Conservation (phyloP, 37 sponge, comb jelly and placozoan genomes). For the Beroe ovata region DNA sequence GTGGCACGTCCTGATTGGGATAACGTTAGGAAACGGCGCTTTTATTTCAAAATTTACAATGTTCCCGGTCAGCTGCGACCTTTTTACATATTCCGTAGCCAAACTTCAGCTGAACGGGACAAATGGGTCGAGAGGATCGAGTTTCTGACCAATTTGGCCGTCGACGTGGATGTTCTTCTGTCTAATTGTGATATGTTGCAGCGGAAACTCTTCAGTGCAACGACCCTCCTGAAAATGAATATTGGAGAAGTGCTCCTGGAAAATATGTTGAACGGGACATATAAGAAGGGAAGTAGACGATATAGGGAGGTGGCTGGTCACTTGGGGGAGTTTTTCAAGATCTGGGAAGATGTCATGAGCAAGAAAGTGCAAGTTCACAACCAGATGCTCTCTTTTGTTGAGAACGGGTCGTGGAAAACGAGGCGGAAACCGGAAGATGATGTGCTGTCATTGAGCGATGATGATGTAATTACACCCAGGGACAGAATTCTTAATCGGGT, state of each 20-base stretch:
- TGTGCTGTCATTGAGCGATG: neutral
- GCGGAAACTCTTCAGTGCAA: slow-evolving; percentile 2
- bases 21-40: neutral
- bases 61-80: neutral
- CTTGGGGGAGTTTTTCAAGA: slow-evolving; percentile 11
- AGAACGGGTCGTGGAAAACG: neutral
- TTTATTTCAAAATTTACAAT: neutral
- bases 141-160: neutral
- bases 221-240: slow-evolving; percentile 18
- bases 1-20: neutral
- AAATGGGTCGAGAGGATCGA: neutral
- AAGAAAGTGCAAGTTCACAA: slow-evolving; percentile 29
- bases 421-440: neutral
- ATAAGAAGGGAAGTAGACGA: neutral
- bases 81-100: neutral
- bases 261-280: neutral
- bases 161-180: neutral
- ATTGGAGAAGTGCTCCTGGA: slow-evolving; percentile 1
- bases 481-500: neutral
- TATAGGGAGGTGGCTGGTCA: neutral
- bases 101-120: slow-evolving; percentile 1
- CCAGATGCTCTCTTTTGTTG: neutral
- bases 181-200: neutral
- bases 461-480: neutral
- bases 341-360: slow-evolving; percentile 42